These are phyloP conservation scores for Napeogenes sylphis DNA, from an alignment of 2,888 invertebrate species.

Conservation along the genomic window DNA sequence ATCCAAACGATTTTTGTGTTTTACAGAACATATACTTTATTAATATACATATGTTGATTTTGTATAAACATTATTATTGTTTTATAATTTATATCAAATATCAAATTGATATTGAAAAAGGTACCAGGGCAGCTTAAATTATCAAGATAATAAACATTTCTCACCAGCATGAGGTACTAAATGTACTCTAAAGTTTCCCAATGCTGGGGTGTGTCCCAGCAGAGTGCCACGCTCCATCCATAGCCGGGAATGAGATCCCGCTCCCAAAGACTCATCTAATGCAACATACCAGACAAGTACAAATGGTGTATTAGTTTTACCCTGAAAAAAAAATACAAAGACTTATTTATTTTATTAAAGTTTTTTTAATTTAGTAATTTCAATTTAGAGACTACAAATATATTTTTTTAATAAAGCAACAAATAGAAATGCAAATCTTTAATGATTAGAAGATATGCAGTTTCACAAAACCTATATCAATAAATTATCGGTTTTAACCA, in stretches of 20 bases:
- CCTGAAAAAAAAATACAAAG: conserved; percentile 21
- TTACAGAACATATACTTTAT: too few relatives aligned
- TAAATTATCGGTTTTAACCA: too few relatives aligned
- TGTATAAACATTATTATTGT: too few relatives aligned
- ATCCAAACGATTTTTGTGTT: too few relatives aligned
- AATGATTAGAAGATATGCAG: too few relatives aligned
- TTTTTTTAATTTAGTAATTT: too few relatives aligned
- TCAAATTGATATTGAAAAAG: conserved; percentile 1
- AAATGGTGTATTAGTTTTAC: conserved; percentile 59
- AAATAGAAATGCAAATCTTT: too few relatives aligned
- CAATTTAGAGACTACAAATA: too few relatives aligned
- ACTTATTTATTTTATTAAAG: not conserved
- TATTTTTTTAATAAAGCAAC: too few relatives aligned
- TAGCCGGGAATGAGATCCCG: conserved; percentile 48
- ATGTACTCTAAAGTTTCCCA: conserved; percentile 85
- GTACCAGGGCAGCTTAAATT: not conserved
- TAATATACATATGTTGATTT: too few relatives aligned
- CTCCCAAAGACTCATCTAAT: conserved; percentile 80
- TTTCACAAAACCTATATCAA: too few relatives aligned
- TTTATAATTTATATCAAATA: too few relatives aligned
- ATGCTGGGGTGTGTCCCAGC: conserved; percentile 84
- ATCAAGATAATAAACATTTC: not conserved
- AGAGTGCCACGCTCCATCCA: conserved; percentile 79
- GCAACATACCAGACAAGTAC: conserved; percentile 90
- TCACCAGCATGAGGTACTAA: conserved; percentile 53